Evolutionary conservation across 2,797 vertebrate species (phyloP), one percentile per base, ranked within the genome.

Genomic region (Accipiter fasciatus): DNA sequence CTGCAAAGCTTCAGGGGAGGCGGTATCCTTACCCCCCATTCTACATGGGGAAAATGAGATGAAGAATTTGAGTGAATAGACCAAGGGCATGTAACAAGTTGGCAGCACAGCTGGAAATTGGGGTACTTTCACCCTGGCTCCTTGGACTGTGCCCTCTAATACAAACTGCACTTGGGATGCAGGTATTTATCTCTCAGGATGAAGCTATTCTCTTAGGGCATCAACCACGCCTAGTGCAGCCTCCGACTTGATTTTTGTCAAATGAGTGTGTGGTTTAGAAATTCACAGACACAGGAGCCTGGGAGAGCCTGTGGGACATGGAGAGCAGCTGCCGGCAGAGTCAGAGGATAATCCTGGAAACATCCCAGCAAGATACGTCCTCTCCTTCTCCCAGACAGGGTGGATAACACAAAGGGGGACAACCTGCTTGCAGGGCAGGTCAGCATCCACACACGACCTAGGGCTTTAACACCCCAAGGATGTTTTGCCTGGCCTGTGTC

Each of bases 361-460:
- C 2, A 22, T 28, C 62, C 39, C 64, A 39, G 42, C 37, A 67
- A 39, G 31, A 28, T 22, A 4, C 15, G 28, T 33, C 40, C 50
- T 84, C 52, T 46, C 29, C 29, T 76, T 83, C 39, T 66, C 25
- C 37, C 21, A 25, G 50, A 11, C 24, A 64, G 52, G 22, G 16
- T 35, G 11, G 26, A 13, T 29, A 20, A 46, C 13, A 16, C 24
- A 33, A 33, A 40, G 24, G 24, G 46, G 0, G 4, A 67, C n/a
- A 72, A 58, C 59, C 31, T 37, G 22, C 42, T 82, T 59, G 20
- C 0, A 4, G 57, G 44, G 22, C 29, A 62, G 37, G 47, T 57
- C 39, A 52, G 59, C 35, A 28, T 44, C 62, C 2, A 0, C 61
- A 39, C 24, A 13, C 9, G 1, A 0, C 29, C 37, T 12, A 16